Evolutionary conservation across 2,888 invertebrate genomes (phyloP).

Genomic region (Thumatha senex): DNA sequence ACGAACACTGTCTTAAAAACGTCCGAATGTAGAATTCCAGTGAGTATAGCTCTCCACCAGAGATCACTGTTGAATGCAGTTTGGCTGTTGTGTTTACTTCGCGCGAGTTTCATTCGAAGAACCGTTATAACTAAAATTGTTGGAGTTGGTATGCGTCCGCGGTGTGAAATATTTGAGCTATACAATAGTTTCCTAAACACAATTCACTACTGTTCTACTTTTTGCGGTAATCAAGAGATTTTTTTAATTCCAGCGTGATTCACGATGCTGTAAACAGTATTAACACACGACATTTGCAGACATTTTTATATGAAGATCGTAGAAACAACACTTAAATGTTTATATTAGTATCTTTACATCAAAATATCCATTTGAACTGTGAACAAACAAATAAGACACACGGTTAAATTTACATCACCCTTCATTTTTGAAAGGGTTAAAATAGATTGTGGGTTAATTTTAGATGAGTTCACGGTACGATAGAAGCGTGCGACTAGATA

Average conservation of each 20-base stretch:
- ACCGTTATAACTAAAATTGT: constrained; percentile 54
- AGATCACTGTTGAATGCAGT: constrained; percentile 36
- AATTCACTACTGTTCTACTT: constrained; percentile 26
- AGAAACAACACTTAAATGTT: background rate
- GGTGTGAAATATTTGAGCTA: constrained; percentile 40
- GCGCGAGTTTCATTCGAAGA: constrained; percentile 46
- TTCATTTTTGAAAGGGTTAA: constrained; percentile 34
- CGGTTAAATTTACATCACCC: constrained; percentile 29
- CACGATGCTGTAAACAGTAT: constrained; percentile 9
- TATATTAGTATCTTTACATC: background rate
- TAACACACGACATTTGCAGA: constrained; percentile 4
- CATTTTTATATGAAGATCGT: constrained; percentile 5
- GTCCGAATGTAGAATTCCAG: constrained; percentile 17
- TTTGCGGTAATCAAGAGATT: constrained; percentile 20
- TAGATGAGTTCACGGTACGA: constrained; percentile 35
- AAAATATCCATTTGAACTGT: constrained; percentile 10
- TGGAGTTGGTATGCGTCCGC: constrained; percentile 38
- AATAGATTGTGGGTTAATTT: constrained; percentile 25
- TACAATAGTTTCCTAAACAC: constrained; percentile 36
- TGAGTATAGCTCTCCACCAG: constrained; percentile 31
- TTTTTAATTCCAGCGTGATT: constrained; percentile 12
- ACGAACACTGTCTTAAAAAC: constrained; percentile 18
- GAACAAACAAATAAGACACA: constrained; percentile 24
- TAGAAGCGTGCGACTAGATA: constrained; percentile 14
- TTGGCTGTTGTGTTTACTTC: constrained; percentile 27